A percentile compares a stretch with the other conserved stretches of the same genome.
Conservation (phyloP, 2,797 vertebrate species). For the Buceros bicornis region DNA sequence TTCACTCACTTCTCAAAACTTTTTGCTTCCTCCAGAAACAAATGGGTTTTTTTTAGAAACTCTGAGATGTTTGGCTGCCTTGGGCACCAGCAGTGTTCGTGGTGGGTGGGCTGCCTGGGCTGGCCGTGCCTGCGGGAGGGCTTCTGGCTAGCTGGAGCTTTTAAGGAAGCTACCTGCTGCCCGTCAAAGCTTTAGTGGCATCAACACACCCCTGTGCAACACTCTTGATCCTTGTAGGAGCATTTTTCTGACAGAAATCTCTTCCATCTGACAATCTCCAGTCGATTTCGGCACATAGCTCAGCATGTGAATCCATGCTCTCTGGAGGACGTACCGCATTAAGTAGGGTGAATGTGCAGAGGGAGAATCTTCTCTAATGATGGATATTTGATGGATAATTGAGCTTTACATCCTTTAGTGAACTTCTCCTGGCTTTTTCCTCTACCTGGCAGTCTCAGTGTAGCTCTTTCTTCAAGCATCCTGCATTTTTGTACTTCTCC, state of each 20-base stretch:
- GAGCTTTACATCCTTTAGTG: not conserved
- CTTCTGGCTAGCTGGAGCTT: not conserved
- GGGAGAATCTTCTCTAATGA: not conserved
- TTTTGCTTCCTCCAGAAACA: not conserved
- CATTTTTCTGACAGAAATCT: not conserved
- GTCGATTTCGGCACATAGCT: not conserved
- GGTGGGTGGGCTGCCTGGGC: not conserved
- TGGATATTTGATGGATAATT: not conserved
- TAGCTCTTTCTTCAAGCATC: not conserved
- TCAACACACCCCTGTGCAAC: not conserved
- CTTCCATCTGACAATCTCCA: not conserved
- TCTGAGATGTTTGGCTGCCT: not conserved
- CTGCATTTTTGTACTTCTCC: not conserved
- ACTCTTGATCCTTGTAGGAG: not conserved
- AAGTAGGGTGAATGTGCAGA: not conserved
- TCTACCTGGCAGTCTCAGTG: not conserved
- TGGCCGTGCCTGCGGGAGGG: not conserved
- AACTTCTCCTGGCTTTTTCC: not conserved
- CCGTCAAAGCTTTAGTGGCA: not conserved
- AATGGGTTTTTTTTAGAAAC: not conserved
- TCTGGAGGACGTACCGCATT: not conserved
- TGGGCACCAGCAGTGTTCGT: accelerated
- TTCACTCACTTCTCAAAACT: not conserved
- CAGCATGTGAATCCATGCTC: not conserved
- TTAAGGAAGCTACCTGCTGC: not conserved